Evolutionary conservation across 2,888 invertebrate genomes (phyloP).

Genomic region (Dascillus cervinus): DNA sequence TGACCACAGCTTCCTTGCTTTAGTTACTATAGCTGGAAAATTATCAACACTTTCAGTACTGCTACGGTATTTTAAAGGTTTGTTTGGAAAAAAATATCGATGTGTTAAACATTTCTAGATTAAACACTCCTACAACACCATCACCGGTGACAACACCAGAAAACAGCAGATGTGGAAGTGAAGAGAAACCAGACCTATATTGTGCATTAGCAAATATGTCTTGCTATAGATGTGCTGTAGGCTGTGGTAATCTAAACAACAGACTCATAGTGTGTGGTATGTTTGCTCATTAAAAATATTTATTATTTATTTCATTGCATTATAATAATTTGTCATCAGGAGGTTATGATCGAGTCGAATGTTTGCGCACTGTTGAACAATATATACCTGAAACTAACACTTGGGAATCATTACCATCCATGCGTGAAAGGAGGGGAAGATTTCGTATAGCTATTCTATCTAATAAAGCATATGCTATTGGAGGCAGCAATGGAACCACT

Average conservation of each 20-base stretch:
- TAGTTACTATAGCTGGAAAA: conserved; percentile 55
- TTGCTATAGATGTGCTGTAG: conserved; percentile 65
- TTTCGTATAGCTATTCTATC: conserved; percentile 67
- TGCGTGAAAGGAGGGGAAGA: conserved; percentile 70
- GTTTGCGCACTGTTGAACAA: conserved; percentile 65
- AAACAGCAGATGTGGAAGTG: conserved; percentile 37
- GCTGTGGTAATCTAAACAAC: conserved; percentile 62
- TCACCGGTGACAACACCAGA: conserved; percentile 40
- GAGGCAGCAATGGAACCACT: conserved; percentile 75
- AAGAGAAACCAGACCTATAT: conserved; percentile 51
- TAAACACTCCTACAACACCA: conserved; percentile 40
- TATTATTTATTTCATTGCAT: too few relatives aligned
- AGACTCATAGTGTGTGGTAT: conserved; percentile 71
- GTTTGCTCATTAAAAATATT: conserved; percentile 24
- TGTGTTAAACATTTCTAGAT: conserved; percentile 22
- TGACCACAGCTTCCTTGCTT: conserved; percentile 54
- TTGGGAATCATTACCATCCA: conserved; percentile 61
- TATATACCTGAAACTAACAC: conserved; percentile 62
- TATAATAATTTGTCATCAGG: too few relatives aligned
- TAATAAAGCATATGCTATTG: conserved; percentile 66
- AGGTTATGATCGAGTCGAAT: conserved; percentile 79
- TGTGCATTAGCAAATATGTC: conserved; percentile 55
- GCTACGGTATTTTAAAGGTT: conserved; percentile 37
- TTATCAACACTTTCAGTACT: conserved; percentile 56
- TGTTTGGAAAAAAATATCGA: neutral